These are phyloP conservation scores for Zaprionus davidi DNA, from an alignment of 1,140 invertebrate genomes.

Conservation along the genomic window DNA sequence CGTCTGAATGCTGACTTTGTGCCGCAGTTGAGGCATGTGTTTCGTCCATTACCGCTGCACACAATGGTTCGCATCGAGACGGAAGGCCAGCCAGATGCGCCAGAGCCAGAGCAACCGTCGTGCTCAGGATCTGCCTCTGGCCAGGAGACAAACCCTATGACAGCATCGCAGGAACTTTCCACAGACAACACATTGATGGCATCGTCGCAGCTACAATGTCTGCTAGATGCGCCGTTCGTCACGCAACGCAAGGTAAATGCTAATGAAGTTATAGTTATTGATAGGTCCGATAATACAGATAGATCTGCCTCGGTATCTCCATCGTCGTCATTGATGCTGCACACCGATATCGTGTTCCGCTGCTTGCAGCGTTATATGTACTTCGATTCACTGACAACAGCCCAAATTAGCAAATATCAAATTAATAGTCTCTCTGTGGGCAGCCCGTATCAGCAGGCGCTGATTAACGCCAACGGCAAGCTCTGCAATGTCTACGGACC, in stretches of 20 bases:
- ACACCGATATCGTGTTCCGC: constrained; percentile 33
- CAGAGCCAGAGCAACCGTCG: not conserved
- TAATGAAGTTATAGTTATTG: not conserved
- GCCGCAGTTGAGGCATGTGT: constrained; percentile 57
- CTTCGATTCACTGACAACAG: constrained; percentile 22
- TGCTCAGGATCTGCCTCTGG: no score
- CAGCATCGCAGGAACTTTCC: constrained; percentile 55
- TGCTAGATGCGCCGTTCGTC: constrained; percentile 34
- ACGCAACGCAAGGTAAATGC: constrained; percentile 54
- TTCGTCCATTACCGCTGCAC: constrained; percentile 48
- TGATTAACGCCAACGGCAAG: constrained; percentile 29
- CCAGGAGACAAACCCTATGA: not conserved
- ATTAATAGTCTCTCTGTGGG: constrained; percentile 45
- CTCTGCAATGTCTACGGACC: constrained; percentile 46
- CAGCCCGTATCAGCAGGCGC: constrained; percentile 40
- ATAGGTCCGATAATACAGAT: constrained; percentile 13
- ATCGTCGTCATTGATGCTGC: not conserved
- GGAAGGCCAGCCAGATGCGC: not conserved
- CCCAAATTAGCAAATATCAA: constrained; percentile 36
- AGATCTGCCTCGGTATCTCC: not conserved
- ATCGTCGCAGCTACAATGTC: constrained; percentile 43
- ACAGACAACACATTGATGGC: constrained; percentile 49
- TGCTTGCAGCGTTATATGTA: constrained; percentile 36
- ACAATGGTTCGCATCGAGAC: constrained; percentile 29
- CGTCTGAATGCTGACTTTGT: constrained; percentile 46